Percentiles rank a stretch among this genome's conserved stretches.
Evolutionary conservation across 2,888 invertebrate genomes (phyloP).

Genomic region (Hyalella azteca): DNA sequence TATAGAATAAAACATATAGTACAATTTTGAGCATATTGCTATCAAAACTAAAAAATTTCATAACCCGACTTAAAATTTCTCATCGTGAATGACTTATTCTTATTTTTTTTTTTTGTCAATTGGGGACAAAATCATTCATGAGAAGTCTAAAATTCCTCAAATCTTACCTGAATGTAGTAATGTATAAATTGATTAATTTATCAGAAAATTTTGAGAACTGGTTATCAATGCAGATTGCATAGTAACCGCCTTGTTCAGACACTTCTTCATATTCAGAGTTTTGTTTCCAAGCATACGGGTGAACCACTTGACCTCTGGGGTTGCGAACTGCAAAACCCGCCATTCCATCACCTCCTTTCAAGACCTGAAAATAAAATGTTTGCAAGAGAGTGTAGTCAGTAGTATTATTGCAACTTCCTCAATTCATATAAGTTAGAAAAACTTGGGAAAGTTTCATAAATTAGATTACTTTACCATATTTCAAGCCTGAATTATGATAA

Average conservation of each 20-base stretch:
- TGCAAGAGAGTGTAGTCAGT: neutral
- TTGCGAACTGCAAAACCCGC: constrained; percentile 89
- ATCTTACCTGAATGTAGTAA: constrained; percentile 79
- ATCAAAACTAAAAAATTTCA: no score
- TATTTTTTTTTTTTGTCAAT: no score
- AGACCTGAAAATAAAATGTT: constrained; percentile 69
- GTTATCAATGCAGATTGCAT: constrained; percentile 89
- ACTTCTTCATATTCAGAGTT: constrained; percentile 88
- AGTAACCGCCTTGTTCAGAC: constrained; percentile 81
- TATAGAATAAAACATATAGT: no score
- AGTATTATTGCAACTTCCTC: neutral
- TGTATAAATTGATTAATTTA: constrained; percentile 86
- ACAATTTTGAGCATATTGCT: no score
- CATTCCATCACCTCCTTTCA: constrained; percentile 92
- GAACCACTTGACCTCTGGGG: constrained; percentile 82
- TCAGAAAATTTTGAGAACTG: constrained; percentile 90
- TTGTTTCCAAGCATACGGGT: constrained; percentile 90
- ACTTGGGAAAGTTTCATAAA: neutral
- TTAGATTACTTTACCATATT: no score
- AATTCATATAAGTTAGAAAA: neutral
- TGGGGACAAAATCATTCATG: no score
- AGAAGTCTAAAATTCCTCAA: no score
- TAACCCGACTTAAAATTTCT: no score
- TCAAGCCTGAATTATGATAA: no score
- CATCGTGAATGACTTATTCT: no score